Conservation (phyloP, 2,113 vertebrate species). For the Chloroceryle aenea region DNA sequence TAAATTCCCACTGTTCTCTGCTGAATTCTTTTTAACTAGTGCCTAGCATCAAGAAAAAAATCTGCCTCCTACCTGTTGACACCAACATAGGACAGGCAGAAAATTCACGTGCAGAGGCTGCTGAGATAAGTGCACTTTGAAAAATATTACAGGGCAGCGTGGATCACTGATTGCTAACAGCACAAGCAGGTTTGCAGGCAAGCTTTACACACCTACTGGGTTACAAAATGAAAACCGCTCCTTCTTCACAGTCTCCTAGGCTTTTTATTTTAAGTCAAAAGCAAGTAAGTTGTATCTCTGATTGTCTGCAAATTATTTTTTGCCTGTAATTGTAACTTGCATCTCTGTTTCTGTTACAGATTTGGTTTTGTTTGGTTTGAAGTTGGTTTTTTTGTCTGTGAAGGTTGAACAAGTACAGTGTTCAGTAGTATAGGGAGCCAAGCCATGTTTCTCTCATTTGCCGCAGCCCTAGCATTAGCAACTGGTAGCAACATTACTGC, state of each 20-base stretch:
- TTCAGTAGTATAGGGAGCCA: background rate
- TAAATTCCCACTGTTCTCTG: slow-evolving; percentile 18
- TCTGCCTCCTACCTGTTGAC: slow-evolving; percentile 15
- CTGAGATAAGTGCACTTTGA: background rate
- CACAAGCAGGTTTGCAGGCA: background rate
- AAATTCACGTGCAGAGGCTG: background rate
- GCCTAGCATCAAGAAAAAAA: slow-evolving; percentile 36
- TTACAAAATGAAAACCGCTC: slow-evolving; percentile 5
- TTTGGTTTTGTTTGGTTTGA: background rate
- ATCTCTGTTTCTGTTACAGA: background rate
- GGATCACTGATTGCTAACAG: background rate
- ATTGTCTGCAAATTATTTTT: background rate
- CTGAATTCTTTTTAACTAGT: slow-evolving; percentile 15
- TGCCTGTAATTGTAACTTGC: background rate
- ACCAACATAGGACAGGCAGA: background rate
- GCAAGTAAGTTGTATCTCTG: background rate
- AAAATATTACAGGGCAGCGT: background rate
- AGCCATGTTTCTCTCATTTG: background rate
- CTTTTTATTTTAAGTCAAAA: background rate
- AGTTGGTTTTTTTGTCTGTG: background rate
- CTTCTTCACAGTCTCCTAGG: slow-evolving; percentile 7
- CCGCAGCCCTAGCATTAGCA: background rate
- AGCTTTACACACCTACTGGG: background rate
- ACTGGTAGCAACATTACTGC: background rate
- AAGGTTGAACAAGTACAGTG: background rate